Percentiles rank a stretch among this genome's conserved stretches.
phyloP scores from a whole-genome alignment of 2,888 invertebrate species.

The Auanema sp. region DNA sequence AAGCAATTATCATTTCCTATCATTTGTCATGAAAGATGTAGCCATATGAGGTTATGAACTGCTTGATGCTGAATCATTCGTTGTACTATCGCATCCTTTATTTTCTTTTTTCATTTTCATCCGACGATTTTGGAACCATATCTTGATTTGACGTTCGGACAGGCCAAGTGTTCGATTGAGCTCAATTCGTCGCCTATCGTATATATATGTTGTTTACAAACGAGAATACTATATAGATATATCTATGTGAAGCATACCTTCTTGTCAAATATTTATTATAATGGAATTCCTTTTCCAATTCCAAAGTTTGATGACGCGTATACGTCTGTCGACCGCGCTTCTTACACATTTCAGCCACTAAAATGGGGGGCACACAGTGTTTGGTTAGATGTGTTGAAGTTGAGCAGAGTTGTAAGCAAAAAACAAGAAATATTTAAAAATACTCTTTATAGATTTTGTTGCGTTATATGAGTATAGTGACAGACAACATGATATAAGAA shows the following conservation, averaged over 20 bases:
- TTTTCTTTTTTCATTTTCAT: conserved; percentile 25
- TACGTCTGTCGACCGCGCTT: conserved; percentile 60
- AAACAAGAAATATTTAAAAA: too few species aligned
- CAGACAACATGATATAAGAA: too few species aligned
- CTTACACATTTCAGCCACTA: conserved; percentile 50
- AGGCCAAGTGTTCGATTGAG: conserved; percentile 21
- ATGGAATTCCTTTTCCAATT: conserved; percentile 63
- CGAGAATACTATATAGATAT: too few species aligned
- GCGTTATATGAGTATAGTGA: too few species aligned
- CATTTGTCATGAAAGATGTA: not conserved
- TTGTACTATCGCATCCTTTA: conserved; percentile 1
- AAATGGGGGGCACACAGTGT: conserved; percentile 6
- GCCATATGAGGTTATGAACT: not conserved
- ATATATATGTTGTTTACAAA: not conserved
- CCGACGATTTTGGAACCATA: conserved; percentile 26
- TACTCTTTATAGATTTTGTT: too few species aligned
- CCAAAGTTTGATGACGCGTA: conserved; percentile 59
- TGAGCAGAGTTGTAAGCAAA: too few species aligned
- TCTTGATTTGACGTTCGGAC: conserved; percentile 25
- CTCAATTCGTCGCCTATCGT: conserved; percentile 19
- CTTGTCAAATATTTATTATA: conserved; percentile 59
- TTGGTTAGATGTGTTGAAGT: too few species aligned
- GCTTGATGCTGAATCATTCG: not conserved
- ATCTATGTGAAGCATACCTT: too few species aligned
- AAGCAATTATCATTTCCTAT: not conserved